A percentile compares a stretch with the other conserved stretches of the same genome.
Evolutionary conservation across 2,797 vertebrate species (phyloP).

Genomic region (Syndactyla subalaris): DNA sequence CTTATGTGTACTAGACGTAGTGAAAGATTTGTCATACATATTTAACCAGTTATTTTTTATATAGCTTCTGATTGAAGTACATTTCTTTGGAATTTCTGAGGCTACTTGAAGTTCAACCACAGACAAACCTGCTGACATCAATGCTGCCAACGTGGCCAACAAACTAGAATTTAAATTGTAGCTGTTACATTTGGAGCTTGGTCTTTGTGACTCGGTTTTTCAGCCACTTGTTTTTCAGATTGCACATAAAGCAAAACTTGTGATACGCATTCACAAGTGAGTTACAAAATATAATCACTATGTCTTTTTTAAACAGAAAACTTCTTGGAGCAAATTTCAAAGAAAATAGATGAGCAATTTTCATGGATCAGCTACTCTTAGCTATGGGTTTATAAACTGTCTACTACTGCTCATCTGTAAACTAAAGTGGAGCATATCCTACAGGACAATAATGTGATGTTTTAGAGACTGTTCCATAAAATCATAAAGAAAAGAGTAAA

Average conservation of each 20-base stretch:
- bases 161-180: background rate
- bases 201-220: background rate
- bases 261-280: rapidly evolving
- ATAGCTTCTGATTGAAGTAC: background rate
- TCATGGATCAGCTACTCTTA: background rate
- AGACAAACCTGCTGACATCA: background rate
- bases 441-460: background rate
- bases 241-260: background rate
- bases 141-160: background rate
- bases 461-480: background rate
- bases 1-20: background rate
- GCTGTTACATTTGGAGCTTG: background rate
- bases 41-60: background rate
- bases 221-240: background rate
- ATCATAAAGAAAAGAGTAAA: background rate
- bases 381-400: background rate
- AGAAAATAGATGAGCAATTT: background rate
- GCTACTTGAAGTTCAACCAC: background rate
- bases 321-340: background rate
- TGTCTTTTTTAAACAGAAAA: background rate
- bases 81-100: background rate
- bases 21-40: background rate
- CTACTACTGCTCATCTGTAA: background rate
- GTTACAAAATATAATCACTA: background rate
- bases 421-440: background rate